Evolutionary conservation across 2,888 invertebrate species (phyloP).

Genomic region (Ellobium chinense): DNA sequence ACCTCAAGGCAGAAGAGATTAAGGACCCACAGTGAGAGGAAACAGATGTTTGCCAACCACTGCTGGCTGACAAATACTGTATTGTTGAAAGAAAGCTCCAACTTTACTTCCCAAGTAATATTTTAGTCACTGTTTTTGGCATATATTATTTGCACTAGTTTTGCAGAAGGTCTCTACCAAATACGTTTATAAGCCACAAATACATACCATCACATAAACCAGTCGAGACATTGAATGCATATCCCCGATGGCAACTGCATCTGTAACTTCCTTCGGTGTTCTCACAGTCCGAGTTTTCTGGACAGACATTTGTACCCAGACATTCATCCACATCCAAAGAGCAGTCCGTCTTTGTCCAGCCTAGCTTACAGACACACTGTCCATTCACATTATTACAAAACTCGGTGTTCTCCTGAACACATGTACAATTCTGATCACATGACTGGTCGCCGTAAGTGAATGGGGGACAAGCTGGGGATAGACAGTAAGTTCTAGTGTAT

Average conservation of each 20-base stretch:
- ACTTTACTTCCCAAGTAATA: too few species aligned
- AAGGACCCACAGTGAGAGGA: too few species aligned
- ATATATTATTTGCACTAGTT: too few species aligned
- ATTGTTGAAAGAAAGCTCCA: too few species aligned
- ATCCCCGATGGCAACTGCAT: not conserved
- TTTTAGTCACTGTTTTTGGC: too few species aligned
- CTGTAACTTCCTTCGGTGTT: not conserved
- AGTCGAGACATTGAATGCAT: not conserved
- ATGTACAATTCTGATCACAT: not conserved
- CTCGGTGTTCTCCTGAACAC: not conserved
- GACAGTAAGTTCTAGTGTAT: not conserved
- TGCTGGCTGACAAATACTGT: too few species aligned
- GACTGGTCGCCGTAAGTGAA: not conserved
- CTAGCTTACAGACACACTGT: slow-evolving; percentile 4
- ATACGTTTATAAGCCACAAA: too few species aligned
- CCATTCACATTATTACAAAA: not conserved
- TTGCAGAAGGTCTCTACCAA: too few species aligned
- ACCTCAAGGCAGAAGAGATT: too few species aligned
- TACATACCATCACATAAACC: slow-evolving; percentile 5
- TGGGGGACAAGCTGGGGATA: not conserved
- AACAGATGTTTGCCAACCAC: too few species aligned
- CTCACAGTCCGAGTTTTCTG: not conserved
- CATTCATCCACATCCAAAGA: not conserved
- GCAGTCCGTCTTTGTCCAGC: not conserved
- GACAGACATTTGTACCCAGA: not conserved